Conservation (phyloP, 2,113 vertebrate genomes). For the Mus spicilegus region DNA sequence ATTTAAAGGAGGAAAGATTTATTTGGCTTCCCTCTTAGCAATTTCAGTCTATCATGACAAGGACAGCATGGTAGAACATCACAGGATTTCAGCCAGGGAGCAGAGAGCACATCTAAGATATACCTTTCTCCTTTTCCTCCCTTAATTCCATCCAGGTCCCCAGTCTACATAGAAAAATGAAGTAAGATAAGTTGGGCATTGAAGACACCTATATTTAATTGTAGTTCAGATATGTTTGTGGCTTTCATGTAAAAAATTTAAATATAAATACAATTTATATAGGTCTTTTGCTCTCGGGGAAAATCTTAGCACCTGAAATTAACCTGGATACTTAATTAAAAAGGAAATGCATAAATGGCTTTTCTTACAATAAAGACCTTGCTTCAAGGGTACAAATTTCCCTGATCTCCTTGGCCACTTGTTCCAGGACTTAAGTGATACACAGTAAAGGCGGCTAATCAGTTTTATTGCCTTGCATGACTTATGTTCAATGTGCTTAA, state of each 20-base stretch:
- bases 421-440: background rate
- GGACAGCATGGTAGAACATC: background rate
- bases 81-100: background rate
- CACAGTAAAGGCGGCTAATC: background rate
- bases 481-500: background rate
- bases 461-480: conserved; percentile 1
- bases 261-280: background rate
- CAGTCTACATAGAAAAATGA: background rate
- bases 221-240: background rate
- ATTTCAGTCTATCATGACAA: no score
- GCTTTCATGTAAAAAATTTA: background rate
- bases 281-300: background rate
- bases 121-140: background rate
- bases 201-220: background rate
- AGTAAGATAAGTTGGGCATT: background rate
- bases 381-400: conserved; percentile 2
- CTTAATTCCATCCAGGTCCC: background rate
- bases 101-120: background rate
- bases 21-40: background rate
- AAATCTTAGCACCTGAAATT: background rate
- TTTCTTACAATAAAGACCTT: conserved; percentile 16
- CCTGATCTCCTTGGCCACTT: background rate
- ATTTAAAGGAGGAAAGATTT: background rate
- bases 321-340: background rate
- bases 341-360: background rate